Percentiles rank a stretch among this genome's conserved stretches.
Evolutionary conservation across 1,140 invertebrate genomes (phyloP).

Genomic region (Microplitis mediator): DNA sequence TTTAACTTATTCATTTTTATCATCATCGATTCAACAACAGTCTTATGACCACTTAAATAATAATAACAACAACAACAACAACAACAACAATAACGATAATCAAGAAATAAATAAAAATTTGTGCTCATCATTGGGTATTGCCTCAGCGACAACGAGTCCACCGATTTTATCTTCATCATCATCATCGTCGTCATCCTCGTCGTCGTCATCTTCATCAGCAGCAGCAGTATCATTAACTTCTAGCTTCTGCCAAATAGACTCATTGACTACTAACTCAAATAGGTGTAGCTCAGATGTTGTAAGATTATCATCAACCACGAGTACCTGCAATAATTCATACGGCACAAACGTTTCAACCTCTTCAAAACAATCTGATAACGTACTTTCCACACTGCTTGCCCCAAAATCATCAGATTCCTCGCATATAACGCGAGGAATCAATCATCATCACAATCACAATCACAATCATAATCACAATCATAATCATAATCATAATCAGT

Average conservation of each 20-base stretch:
- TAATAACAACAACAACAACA: constrained; percentile 31
- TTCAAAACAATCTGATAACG: constrained; percentile 22
- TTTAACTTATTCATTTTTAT: constrained; percentile 20
- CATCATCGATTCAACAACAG: constrained; percentile 17
- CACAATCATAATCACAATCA: not conserved
- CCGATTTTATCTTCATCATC: constrained; percentile 38
- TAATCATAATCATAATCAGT: no score
- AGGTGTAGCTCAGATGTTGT: constrained; percentile 36
- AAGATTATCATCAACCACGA: constrained; percentile 20
- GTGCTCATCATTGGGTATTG: constrained; percentile 26
- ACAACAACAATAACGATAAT: constrained; percentile 24
- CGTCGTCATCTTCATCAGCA: not conserved
- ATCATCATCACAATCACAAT: constrained; percentile 6
- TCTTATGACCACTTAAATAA: constrained; percentile 26
- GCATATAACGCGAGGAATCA: constrained; percentile 21
- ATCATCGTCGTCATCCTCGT: not conserved
- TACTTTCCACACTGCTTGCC: constrained; percentile 30
- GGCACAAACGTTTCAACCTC: constrained; percentile 33
- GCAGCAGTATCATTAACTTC: no score
- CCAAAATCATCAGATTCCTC: constrained; percentile 33
- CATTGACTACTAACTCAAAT: not conserved
- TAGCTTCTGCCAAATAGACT: not conserved
- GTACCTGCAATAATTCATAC: constrained; percentile 32
- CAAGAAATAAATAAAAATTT: constrained; percentile 33
- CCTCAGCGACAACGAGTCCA: constrained; percentile 30